Evolutionary conservation across 1,140 invertebrate species (phyloP).

Genomic region (Tenebrio molitor): DNA sequence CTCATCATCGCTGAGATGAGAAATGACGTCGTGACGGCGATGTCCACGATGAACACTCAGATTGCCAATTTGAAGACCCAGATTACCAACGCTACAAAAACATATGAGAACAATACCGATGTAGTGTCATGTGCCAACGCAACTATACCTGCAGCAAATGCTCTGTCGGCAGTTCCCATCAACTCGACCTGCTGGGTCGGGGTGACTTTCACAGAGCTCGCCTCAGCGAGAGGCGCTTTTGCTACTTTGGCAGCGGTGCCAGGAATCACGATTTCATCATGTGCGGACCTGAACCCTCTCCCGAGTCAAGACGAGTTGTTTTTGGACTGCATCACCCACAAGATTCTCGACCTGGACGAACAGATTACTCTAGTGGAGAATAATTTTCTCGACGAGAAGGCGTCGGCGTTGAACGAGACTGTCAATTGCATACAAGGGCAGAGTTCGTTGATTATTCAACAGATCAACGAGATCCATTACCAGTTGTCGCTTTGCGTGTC

Average conservation of each 20-base stretch:
- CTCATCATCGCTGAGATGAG: not conserved
- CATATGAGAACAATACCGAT: not conserved
- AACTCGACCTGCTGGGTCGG: constrained; percentile 4
- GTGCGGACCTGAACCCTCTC: not conserved
- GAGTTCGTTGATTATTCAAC: too few species aligned
- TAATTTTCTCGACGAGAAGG: not conserved
- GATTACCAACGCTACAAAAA: not conserved
- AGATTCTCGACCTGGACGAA: not conserved
- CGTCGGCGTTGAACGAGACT: not conserved
- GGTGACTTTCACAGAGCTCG: not conserved
- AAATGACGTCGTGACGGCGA: not conserved
- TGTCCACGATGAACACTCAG: not conserved
- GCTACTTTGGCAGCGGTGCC: not conserved
- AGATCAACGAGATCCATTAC: too few species aligned
- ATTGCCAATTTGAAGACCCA: not conserved
- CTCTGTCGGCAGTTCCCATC: not conserved
- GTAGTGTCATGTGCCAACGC: not conserved
- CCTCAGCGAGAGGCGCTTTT: not conserved
- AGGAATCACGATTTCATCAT: not conserved
- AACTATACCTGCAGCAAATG: not conserved
- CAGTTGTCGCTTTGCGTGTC: too few species aligned
- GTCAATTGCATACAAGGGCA: too few species aligned
- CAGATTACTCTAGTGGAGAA: not conserved
- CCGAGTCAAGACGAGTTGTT: constrained; percentile 15
- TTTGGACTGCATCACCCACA: not conserved